Conservation (phyloP, 2,113 vertebrate genomes). For the Cichladusa arquata region DNA sequence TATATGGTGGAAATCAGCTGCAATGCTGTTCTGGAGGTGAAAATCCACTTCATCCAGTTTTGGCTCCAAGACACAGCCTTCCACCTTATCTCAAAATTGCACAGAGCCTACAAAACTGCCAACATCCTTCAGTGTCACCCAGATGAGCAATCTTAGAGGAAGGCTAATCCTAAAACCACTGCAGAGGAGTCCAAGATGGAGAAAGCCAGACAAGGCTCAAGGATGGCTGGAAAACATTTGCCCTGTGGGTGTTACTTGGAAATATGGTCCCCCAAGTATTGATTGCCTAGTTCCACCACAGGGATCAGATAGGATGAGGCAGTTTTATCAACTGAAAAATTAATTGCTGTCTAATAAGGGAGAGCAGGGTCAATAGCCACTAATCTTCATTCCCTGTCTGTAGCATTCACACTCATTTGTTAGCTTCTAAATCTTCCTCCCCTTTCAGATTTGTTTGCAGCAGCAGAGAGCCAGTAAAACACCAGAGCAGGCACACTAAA, state of each 20-base stretch:
- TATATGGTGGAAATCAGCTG: constrained; percentile 1
- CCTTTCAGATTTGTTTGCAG: constrained; percentile 4
- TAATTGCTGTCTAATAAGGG: not conserved
- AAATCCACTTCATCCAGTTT: constrained; percentile 8
- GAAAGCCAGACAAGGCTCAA: not conserved
- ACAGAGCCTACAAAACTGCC: not conserved
- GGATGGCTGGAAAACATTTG: not conserved
- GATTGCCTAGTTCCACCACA: not conserved
- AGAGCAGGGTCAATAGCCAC: not conserved
- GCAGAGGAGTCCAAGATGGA: not conserved
- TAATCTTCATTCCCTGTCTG: not conserved
- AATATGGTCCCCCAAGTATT: not conserved
- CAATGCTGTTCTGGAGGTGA: constrained; percentile 13
- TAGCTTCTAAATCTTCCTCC: not conserved
- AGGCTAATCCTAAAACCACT: not conserved
- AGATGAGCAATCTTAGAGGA: not conserved
- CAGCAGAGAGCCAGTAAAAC: not conserved
- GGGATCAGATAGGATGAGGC: not conserved
- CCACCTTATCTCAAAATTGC: constrained; percentile 18
- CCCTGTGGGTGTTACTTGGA: not conserved
- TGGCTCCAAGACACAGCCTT: not conserved
- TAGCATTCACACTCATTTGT: not conserved
- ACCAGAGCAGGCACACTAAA: not conserved
- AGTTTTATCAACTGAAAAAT: not conserved
- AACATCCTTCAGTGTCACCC: not conserved